phyloP scores from a whole-genome alignment of 2,113 vertebrate genomes.

The Chionis minor region DNA sequence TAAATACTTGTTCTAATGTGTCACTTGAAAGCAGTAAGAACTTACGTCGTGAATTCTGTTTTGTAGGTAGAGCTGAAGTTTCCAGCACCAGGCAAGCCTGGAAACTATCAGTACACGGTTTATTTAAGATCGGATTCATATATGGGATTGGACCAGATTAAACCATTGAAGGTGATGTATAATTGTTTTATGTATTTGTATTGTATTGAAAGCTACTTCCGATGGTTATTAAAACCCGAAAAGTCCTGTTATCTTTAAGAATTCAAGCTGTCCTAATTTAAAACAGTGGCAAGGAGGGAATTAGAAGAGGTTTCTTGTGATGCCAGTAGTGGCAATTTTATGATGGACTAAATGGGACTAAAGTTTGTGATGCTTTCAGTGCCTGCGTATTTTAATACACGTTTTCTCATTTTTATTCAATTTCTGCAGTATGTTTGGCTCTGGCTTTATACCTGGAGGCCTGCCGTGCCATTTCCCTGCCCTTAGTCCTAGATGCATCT shows the following conservation, averaged over 20 bases:
- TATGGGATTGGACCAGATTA: slow-evolving; percentile 95
- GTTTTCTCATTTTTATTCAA: neutral
- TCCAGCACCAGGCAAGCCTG: slow-evolving; percentile 95
- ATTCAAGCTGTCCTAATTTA: neutral
- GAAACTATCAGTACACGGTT: slow-evolving; percentile 97
- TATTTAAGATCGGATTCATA: slow-evolving; percentile 96
- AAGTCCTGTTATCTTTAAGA: neutral
- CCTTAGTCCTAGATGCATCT: neutral
- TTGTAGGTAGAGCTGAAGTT: slow-evolving; percentile 97
- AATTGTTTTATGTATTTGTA: neutral
- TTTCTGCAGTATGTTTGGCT: neutral
- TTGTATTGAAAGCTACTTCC: neutral
- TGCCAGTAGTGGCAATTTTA: neutral
- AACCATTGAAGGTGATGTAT: slow-evolving; percentile 89
- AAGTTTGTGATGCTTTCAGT: neutral
- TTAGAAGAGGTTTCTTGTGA: neutral
- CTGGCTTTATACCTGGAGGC: neutral
- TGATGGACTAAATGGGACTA: neutral
- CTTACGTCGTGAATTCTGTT: neutral
- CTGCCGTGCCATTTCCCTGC: neutral
- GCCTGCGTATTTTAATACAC: neutral
- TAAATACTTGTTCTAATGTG: neutral
- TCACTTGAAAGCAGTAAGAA: neutral
- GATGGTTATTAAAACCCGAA: neutral
- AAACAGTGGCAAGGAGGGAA: neutral